A percentile compares a stretch with the other conserved stretches of the same genome.
Evolutionary conservation across 2,888 invertebrate genomes (phyloP).

Genomic region (Dorcus parallelipipedus): DNA sequence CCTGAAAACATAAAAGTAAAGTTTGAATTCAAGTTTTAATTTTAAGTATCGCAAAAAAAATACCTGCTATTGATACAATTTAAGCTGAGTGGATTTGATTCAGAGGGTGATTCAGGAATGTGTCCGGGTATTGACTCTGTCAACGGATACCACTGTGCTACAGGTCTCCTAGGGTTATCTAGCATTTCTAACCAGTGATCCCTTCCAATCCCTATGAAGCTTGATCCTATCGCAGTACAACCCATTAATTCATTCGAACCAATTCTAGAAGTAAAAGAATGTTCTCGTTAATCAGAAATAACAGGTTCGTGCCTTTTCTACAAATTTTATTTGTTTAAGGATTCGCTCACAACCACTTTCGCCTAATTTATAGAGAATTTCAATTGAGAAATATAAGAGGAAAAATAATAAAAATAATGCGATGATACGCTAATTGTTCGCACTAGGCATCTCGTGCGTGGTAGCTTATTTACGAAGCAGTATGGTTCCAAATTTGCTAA

Average conservation of each 20-base stretch:
- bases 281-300: no score
- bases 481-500: no score
- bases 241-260: conserved; percentile 86
- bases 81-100: conserved; percentile 57
- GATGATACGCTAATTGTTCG: no score
- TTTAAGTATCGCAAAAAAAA: not conserved
- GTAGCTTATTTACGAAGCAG: no score
- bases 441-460: no score
- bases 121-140: conserved; percentile 68
- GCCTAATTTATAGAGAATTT: no score
- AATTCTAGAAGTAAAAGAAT: conserved; percentile 57
- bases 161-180: conserved; percentile 77
- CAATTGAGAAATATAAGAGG: no score
- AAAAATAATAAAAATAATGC: no score
- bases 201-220: conserved; percentile 70
- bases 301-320: no score
- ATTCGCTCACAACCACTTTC: no score
- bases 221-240: conserved; percentile 75
- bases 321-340: no score
- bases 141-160: conserved; percentile 81
- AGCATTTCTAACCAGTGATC: conserved; percentile 86
- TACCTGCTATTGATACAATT: conserved; percentile 71
- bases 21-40: no score
- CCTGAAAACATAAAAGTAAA: not conserved
- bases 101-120: conserved; percentile 50